Base-by-base conservation (phyloP, 2,888 invertebrate species). In the Pristionchus maxplancki region DNA sequence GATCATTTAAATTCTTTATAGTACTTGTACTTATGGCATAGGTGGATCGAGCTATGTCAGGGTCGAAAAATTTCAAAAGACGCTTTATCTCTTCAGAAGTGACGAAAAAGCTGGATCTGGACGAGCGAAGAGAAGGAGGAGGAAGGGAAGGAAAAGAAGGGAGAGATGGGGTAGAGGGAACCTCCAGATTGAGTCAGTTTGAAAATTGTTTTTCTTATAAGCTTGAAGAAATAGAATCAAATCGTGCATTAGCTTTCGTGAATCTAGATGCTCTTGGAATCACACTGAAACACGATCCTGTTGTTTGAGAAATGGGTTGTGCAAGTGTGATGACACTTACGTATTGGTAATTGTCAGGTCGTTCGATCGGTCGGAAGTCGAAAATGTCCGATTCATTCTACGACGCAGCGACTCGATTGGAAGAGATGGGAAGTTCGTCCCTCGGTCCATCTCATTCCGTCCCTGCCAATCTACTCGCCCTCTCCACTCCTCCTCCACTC, bases 291-390 rank as follows among this genome's bases (percentile, higher is more conserved):
- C n/a, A n/a, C n/a, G n/a, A n/a, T n/a, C n/a, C n/a, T n/a, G n/a
- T n/a, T n/a, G n/a, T n/a, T n/a, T n/a, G n/a, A n/a, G n/a, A n/a
- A n/a, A n/a, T n/a, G n/a, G n/a, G n/a, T n/a, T n/a, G n/a, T n/a
- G n/a, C n/a, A n/a, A n/a, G n/a, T n/a, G n/a, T n/a, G n/a, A n/a
- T n/a, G n/a, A n/a, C n/a, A n/a, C n/a, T n/a, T n/a, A n/a, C n/a
- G n/a, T n/a, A n/a, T n/a, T n/a, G n/a, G n/a, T n/a, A n/a, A 44
- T 44, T 11, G 11, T 44, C 74, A 81, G 88, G 40, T 50, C 87
- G 92, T 71, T 89, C 90, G 53, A 91, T 91, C 4, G 92, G 91
- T 48, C 88, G 93, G 31, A 93, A 93, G 86, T 92, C 92, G 31
- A 88, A 91, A 74, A 91, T 93, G 53, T 91, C 90, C 31, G 93